Evolutionary conservation across 2,888 invertebrate genomes (phyloP).

Genomic region (Drosophila meridiana): DNA sequence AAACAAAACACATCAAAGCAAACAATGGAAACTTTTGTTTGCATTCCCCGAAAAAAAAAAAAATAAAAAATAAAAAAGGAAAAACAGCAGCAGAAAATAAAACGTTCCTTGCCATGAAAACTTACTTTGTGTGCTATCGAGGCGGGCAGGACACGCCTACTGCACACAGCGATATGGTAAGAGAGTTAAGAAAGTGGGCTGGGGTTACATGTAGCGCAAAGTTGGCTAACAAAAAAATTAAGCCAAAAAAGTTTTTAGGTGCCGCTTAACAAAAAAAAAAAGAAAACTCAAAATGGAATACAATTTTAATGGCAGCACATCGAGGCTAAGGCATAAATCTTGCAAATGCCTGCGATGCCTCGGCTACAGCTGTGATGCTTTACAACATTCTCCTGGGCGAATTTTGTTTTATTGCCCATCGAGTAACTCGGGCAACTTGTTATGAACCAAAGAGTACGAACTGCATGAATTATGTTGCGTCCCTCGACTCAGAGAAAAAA

Average conservation of each 20-base stretch:
- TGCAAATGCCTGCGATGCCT: conserved; percentile 27
- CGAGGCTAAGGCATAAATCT: conserved; percentile 58
- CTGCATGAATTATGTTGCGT: conserved; percentile 14
- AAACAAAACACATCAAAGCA: conserved; percentile 33
- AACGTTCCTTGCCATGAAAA: conserved; percentile 18
- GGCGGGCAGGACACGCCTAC: conserved; percentile 30
- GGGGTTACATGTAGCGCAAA: conserved; percentile 13
- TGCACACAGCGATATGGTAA: conserved; percentile 24
- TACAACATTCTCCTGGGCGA: conserved; percentile 36
- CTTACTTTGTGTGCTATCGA: conserved; percentile 50
- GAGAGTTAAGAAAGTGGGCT: conserved; percentile 24
- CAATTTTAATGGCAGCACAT: conserved; percentile 53
- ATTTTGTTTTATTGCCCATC: conserved; percentile 52
- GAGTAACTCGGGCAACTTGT: conserved; percentile 32
- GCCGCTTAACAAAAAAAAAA: conserved; percentile 16
- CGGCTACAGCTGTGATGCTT: conserved; percentile 41
- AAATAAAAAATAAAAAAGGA: background rate
- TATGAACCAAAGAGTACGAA: conserved; percentile 1
- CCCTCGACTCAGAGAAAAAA: too few species aligned
- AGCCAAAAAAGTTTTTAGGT: conserved; percentile 23
- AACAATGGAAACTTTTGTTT: conserved; percentile 42
- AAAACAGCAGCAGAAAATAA: conserved; percentile 15
- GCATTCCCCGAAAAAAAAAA: conserved; percentile 6
- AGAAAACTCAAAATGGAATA: conserved; percentile 36
- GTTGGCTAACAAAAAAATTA: conserved; percentile 27